phyloP scores from a whole-genome alignment of 2,797 vertebrate species.

The Tragopan temminckii region DNA sequence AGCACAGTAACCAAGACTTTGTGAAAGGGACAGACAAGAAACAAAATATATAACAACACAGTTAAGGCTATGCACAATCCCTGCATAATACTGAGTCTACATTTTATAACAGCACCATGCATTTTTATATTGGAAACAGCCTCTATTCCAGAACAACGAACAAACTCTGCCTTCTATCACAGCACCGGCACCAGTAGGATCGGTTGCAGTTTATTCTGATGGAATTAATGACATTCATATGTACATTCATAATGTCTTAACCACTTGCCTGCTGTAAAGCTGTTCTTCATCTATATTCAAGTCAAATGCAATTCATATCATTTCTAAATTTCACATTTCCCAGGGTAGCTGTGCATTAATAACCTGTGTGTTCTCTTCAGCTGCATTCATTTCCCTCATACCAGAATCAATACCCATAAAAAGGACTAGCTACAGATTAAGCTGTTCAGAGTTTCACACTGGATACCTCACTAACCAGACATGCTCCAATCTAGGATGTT shows the following conservation, averaged over 20 bases:
- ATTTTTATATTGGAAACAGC: not conserved
- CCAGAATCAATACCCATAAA: slow-evolving; percentile 20
- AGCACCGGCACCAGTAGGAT: not conserved
- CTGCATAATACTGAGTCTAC: not conserved
- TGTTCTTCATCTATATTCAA: not conserved
- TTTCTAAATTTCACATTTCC: slow-evolving; percentile 13
- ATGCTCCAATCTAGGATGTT: slow-evolving; percentile 5
- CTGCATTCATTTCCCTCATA: slow-evolving; percentile 44
- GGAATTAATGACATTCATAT: not conserved
- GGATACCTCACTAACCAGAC: slow-evolving; percentile 23
- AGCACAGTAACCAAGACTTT: not conserved
- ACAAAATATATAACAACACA: not conserved
- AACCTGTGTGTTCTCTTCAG: slow-evolving; percentile 33
- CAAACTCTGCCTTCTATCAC: not conserved
- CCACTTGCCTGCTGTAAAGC: not conserved
- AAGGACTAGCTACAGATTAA: not conserved
- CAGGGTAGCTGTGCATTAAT: not conserved
- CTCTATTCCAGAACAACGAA: not conserved
- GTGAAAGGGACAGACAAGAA: not conserved
- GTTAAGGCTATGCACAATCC: not conserved
- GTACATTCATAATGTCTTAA: not conserved
- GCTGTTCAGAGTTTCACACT: not conserved
- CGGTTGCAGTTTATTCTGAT: not conserved
- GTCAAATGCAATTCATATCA: not conserved
- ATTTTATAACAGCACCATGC: not conserved